Evolutionary conservation across 1,140 invertebrate species (phyloP), one percentile per base, ranked within the genome.

Genomic region (Phymastichus coffea): DNA sequence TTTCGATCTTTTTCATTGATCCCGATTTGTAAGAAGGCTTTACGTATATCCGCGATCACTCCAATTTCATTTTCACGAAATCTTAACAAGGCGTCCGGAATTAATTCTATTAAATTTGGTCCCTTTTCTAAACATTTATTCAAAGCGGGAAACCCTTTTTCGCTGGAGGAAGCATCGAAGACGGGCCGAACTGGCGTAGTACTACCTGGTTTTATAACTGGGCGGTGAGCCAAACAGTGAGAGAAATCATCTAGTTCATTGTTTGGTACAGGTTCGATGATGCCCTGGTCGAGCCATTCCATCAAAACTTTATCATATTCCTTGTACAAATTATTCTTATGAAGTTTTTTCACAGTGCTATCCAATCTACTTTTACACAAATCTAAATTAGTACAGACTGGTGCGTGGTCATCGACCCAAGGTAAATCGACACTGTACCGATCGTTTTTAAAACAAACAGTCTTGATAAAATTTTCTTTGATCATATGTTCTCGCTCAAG

Each of bases 111-210:
- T 8, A 56, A 44, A 51, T 43, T 47, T 19, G 26, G 66, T 52
- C 57, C 65, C 28, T 71, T 76, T 44, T 75, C 73, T 6, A 78
- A 52, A 60, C 73, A 79, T 9, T 78, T 44, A 57, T 80, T 80
- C 15, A 78, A 62, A 0, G 73, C 73, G 9, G 69, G 62, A 28
- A 30, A 47, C 12, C 44, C 47, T 19, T 56, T 58, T 25, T 56
- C 38, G n/a, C 59, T 67, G 0, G 65, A 63, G 8, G 71, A 75
- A 14, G 72, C 71, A 59, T 75, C 66, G 62, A 74, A 68, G 22
- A 73, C 68, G 1, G 70, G 68, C 9, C 71, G 26, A n/a, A 69
- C 48, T 26, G 44, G 57, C 15, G 70, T 74, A 7, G 67, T 66
- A 19, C 62, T 64, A 57, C 3, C 22, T 20, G 57, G 35, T 66